Conservation (phyloP, 2,113 vertebrate species). For the Monopterus albus region DNA sequence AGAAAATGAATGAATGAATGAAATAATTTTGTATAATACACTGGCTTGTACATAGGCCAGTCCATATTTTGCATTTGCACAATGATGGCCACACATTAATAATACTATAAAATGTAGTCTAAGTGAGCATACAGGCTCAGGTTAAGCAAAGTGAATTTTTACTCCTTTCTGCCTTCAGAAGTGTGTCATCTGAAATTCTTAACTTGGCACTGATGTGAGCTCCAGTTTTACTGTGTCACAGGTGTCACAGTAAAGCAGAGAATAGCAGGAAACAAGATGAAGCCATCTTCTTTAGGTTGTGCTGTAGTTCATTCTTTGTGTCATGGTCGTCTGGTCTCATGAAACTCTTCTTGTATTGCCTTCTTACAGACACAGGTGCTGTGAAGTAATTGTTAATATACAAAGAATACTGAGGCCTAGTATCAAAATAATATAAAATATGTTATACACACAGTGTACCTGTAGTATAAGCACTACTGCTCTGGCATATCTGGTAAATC, state of each 20-base stretch:
- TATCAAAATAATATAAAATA: not conserved
- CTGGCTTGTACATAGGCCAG: too few species aligned
- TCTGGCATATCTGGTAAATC: not conserved
- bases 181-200: not conserved
- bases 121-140: too few species aligned
- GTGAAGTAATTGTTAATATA: not conserved
- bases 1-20: too few species aligned
- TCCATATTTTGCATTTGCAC: too few species aligned
- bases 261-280: not conserved
- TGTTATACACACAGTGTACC: not conserved
- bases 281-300: conserved; percentile 19
- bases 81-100: too few species aligned
- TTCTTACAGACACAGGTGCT: conserved; percentile 11
- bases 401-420: not conserved
- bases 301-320: conserved; percentile 5
- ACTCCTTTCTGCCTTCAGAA: too few species aligned
- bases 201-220: not conserved
- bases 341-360: not conserved
- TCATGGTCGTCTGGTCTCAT: conserved; percentile 18
- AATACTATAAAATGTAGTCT: too few species aligned
- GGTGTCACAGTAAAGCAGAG: not conserved
- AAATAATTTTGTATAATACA: too few species aligned
- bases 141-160: too few species aligned
- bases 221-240: not conserved
- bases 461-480: not conserved